phyloP scores from a whole-genome alignment of 2,113 vertebrate genomes.

The Ancistrus triradiatus region DNA sequence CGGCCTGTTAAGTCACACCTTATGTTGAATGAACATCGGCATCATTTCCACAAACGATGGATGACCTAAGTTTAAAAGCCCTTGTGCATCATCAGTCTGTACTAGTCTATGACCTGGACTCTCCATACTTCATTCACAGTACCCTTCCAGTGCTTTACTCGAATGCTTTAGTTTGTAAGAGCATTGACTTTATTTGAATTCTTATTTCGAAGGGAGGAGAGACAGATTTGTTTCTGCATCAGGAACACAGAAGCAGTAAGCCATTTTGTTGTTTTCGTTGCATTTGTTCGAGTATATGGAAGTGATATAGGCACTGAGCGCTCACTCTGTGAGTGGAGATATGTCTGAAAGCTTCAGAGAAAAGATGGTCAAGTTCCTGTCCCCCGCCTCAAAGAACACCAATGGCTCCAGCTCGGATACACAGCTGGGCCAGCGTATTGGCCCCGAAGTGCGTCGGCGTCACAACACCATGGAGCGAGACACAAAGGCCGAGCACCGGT shows the following conservation, averaged over 20 bases:
- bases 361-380: slow-evolving; percentile 75
- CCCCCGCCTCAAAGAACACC: slow-evolving; percentile 77
- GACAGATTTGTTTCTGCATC: not conserved
- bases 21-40: slow-evolving; percentile 36
- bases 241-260: not conserved
- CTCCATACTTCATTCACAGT: slow-evolving; percentile 47
- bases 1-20: slow-evolving; percentile 15
- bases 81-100: slow-evolving; percentile 54
- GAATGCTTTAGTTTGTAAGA: slow-evolving; percentile 44
- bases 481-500: slow-evolving; percentile 85
- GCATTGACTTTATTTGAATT: slow-evolving; percentile 53
- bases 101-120: slow-evolving; percentile 56
- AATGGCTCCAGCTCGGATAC: slow-evolving; percentile 90
- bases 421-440: slow-evolving; percentile 76
- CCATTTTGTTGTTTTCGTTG: slow-evolving; percentile 1
- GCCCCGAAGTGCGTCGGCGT: slow-evolving; percentile 81
- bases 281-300: slow-evolving; percentile 37
- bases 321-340: slow-evolving; percentile 62
- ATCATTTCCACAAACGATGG: slow-evolving; percentile 63
- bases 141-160: slow-evolving; percentile 58
- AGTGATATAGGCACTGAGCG: slow-evolving; percentile 52
- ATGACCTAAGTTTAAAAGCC: slow-evolving; percentile 62
- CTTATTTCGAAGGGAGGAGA: not conserved
- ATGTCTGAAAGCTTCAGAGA: slow-evolving; percentile 74
- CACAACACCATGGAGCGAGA: slow-evolving; percentile 98